A percentile compares a stretch with the other conserved stretches of the same genome.
Conservation (phyloP, 2,888 invertebrate genomes). For the Tiliacea citrago region DNA sequence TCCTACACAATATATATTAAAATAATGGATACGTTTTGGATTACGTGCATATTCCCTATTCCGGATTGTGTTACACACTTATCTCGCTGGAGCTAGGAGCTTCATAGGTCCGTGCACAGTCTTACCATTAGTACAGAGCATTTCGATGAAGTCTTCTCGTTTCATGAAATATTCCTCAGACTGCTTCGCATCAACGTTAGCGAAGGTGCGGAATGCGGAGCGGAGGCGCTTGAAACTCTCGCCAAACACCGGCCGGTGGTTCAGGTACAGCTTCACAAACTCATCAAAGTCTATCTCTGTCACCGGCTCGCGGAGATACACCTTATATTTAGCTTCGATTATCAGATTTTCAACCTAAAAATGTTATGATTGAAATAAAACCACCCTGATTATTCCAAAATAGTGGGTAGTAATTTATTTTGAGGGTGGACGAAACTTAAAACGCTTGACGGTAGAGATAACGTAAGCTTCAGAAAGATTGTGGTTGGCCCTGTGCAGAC, state of each 20-base stretch:
- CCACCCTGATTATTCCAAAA: background rate
- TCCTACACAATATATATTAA: too few species aligned
- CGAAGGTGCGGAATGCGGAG: conserved; percentile 86
- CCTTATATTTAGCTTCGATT: conserved; percentile 90
- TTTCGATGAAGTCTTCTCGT: conserved; percentile 83
- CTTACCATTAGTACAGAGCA: conserved; percentile 72
- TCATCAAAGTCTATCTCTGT: conserved; percentile 92
- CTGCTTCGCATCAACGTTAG: conserved; percentile 62
- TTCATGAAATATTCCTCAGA: conserved; percentile 69
- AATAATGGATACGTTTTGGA: too few species aligned
- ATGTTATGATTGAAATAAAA: background rate
- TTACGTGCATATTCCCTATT: too few species aligned
- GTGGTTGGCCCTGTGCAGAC: background rate
- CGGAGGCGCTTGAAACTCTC: conserved; percentile 84
- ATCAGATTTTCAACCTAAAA: conserved; percentile 91
- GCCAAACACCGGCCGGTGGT: conserved; percentile 92
- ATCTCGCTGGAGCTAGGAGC: background rate
- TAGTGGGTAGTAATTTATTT: background rate
- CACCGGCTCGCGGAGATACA: conserved; percentile 85
- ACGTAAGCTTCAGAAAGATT: background rate
- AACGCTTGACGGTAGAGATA: background rate
- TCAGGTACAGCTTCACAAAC: conserved; percentile 92
- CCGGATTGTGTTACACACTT: background rate
- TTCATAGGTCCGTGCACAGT: background rate
- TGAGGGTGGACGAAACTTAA: background rate